These are phyloP conservation scores for Zootermopsis nevadensis DNA, from an alignment of 2,888 invertebrate species.

Conservation along the genomic window DNA sequence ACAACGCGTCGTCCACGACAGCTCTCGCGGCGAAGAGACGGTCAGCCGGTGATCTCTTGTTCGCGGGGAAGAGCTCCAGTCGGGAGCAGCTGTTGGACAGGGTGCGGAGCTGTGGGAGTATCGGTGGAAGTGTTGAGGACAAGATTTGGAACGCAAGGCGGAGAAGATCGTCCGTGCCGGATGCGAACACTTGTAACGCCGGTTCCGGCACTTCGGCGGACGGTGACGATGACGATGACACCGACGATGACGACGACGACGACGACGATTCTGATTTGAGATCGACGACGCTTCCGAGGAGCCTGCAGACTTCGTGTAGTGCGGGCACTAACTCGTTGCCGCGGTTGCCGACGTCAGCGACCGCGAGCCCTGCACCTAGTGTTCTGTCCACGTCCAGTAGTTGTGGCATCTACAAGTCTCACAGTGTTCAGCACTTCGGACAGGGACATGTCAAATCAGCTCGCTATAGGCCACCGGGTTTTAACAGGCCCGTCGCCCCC, in stretches of 20 bases:
- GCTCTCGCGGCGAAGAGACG: conserved; percentile 80
- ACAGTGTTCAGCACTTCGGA: conserved; percentile 71
- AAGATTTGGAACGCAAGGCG: conserved; percentile 62
- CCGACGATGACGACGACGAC: conserved; percentile 61
- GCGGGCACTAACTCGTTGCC: conserved; percentile 81
- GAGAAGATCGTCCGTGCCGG: conserved; percentile 71
- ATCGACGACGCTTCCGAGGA: conserved; percentile 73
- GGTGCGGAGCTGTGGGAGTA: conserved; percentile 84
- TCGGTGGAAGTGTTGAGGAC: conserved; percentile 71
- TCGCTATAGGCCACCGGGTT: conserved; percentile 86
- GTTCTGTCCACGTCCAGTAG: conserved; percentile 51
- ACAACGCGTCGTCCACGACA: conserved; percentile 70
- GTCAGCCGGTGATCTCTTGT: conserved; percentile 85
- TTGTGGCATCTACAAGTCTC: conserved; percentile 70
- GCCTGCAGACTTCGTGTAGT: conserved; percentile 64
- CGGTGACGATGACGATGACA: conserved; percentile 69
- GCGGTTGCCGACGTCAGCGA: conserved; percentile 72
- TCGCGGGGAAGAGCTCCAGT: conserved; percentile 82
- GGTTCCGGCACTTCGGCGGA: conserved; percentile 66
- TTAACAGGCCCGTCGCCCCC: conserved; percentile 72
- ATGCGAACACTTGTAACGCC: conserved; percentile 60
- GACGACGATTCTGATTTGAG: conserved; percentile 69
- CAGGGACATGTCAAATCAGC: conserved; percentile 84
- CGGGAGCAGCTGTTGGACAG: conserved; percentile 76
- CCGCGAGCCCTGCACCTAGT: conserved; percentile 54